Evolutionary conservation across 2,113 vertebrate species (phyloP), one percentile per base, ranked within the genome.

Genomic region (Cathartes aura): DNA sequence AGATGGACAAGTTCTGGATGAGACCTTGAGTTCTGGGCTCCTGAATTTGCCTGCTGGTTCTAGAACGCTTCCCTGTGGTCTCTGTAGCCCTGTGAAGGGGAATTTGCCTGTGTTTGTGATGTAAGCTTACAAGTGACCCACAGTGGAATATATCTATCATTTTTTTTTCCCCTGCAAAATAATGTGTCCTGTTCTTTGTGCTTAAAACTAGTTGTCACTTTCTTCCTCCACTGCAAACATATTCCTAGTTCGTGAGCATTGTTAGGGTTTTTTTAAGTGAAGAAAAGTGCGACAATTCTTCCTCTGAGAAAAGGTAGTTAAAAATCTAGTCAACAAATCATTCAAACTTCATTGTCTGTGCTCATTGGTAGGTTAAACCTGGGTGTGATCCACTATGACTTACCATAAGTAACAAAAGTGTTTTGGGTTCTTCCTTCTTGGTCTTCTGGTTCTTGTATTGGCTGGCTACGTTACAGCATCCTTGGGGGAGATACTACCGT

Each of bases 401-500:
- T 56, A 26, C n/a, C 9, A 1, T 5, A 63, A 63, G 5, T 6
- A 32, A 14, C 6, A 43, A 2, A 40, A n/a, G 14, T 30, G 6
- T 0, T 72, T 81, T 24, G 52, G 32, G 40, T 36, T 90, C 19
- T 2, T 71, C 32, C 50, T 38, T 13, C 26, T 53, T 72, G 19
- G 8, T 48, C 47, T 66, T 45, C 26, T 45, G n/a, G 26, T 47
- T 83, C 47, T 63, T 36, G 9, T 29, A 3, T 63, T 74, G 30
- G 15, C 47, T 67, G 36, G 9, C 26, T 76, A 3, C 38, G 62
- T 66, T n/a, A 7, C 26, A 60, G 66, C 19, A 29, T 26, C 70
- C 27, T 16, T 23, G 30, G 5, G 20, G 22, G 17, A 76, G 47
- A 21, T 34, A 3, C 4, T 30, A 1, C 27, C 11, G 0, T n/a